Percentiles rank a stretch among this genome's conserved stretches.
Evolutionary conservation across 2,113 vertebrate species (phyloP).

Genomic region (Galemys pyrenaicus): DNA sequence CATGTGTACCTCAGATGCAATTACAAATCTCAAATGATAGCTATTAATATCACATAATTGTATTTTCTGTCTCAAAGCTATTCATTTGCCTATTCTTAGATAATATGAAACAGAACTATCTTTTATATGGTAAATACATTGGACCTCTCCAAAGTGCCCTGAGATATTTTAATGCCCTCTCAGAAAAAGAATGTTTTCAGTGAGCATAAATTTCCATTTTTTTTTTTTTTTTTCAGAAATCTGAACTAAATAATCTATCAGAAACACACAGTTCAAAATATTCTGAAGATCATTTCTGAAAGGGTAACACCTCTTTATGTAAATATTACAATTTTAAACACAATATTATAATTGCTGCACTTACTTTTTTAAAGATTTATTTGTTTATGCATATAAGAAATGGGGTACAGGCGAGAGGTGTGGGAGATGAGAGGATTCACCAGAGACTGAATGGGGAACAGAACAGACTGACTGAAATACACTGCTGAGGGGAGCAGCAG

Average conservation of each 20-base stretch:
- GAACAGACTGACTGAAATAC: too few species aligned
- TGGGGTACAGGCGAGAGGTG: too few species aligned
- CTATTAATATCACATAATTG: slow-evolving; percentile 54
- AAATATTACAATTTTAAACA: slow-evolving; percentile 45
- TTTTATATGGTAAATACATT: slow-evolving; percentile 42
- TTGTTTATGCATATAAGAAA: too few species aligned
- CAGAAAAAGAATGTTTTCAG: not conserved
- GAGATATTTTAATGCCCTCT: not conserved
- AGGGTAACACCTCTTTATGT: not conserved
- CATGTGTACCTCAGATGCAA: not conserved
- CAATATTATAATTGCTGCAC: not conserved
- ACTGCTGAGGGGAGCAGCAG: too few species aligned
- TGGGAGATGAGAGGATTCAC: too few species aligned
- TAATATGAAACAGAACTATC: slow-evolving; percentile 41
- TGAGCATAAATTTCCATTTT: slow-evolving; percentile 12
- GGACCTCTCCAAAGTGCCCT: not conserved
- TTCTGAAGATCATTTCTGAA: slow-evolving; percentile 16
- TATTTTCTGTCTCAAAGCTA: slow-evolving; percentile 51
- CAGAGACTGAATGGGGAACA: too few species aligned
- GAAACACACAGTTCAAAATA: slow-evolving; percentile 11
- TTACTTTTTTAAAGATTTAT: too few species aligned
- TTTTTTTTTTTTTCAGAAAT: slow-evolving; percentile 25
- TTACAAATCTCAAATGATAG: slow-evolving; percentile 58
- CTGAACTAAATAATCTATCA: not conserved
- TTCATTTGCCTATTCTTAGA: slow-evolving; percentile 56